Conservation (phyloP, 2,797 vertebrate species). For the Hoplostethus atlanticus region DNA sequence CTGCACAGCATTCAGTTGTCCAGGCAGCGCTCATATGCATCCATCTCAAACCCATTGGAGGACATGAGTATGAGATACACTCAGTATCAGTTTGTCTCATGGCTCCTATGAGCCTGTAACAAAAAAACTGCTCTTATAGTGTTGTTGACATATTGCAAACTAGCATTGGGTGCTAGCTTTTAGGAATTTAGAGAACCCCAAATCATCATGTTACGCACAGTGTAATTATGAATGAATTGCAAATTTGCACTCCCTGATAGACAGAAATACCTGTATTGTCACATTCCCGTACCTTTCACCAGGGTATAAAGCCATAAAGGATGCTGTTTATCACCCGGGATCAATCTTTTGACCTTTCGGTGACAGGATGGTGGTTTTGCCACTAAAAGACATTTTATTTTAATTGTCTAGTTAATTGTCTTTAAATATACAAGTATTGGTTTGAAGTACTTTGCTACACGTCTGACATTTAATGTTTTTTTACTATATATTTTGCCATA, state of each 20-base stretch:
- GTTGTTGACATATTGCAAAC: constrained; percentile 26
- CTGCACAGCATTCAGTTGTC: constrained; percentile 52
- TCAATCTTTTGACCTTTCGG: constrained; percentile 1
- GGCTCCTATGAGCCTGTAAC: constrained; percentile 23
- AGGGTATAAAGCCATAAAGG: too few species aligned
- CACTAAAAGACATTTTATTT: too few species aligned
- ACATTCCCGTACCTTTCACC: too few species aligned
- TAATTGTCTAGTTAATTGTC: too few species aligned
- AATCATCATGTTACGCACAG: too few species aligned
- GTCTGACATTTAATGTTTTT: background rate
- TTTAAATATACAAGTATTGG: background rate
- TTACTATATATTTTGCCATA: background rate
- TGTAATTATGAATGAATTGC: too few species aligned
- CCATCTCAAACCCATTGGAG: constrained; percentile 30
- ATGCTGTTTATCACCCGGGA: too few species aligned
- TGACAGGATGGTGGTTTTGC: too few species aligned
- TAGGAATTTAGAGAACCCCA: too few species aligned
- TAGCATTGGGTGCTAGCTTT: constrained; percentile 1
- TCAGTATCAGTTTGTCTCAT: constrained; percentile 34
- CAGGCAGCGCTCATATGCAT: constrained; percentile 41
- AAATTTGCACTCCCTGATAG: constrained; percentile 17
- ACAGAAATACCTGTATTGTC: too few species aligned
- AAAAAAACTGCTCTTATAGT: constrained; percentile 1
- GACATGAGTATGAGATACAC: constrained; percentile 33
- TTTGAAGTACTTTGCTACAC: background rate